Evolutionary conservation across 2,888 invertebrate genomes (phyloP).

Genomic region (Pteria penguin): DNA sequence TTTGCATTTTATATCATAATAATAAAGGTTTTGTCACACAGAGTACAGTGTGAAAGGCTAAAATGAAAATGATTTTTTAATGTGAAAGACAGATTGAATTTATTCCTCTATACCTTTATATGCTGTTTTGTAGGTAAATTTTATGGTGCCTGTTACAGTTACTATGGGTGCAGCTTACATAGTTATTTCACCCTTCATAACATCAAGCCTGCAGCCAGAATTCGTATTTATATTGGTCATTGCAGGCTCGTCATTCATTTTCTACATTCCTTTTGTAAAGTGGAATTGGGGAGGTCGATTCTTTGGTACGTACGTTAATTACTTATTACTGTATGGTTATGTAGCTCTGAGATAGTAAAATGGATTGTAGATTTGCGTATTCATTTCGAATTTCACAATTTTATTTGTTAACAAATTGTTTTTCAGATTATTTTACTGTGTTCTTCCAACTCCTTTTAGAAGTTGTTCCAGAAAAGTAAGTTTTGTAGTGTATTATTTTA

Average conservation of each 20-base stretch:
- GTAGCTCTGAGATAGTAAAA: no score
- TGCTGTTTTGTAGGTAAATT: slow-evolving; percentile 34
- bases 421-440: slow-evolving; percentile 24
- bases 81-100: no score
- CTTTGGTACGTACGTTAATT: slow-evolving; percentile 11
- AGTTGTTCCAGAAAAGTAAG: slow-evolving; percentile 34
- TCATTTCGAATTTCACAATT: no score
- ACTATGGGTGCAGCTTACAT: slow-evolving; percentile 20
- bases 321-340: no score
- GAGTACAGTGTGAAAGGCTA: no score
- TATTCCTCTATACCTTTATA: no score
- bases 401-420: no score
- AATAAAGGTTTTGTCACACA: no score
- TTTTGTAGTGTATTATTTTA: neutral
- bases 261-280: slow-evolving; percentile 48
- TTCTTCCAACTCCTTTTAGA: slow-evolving; percentile 26
- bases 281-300: slow-evolving; percentile 18
- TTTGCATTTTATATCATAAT: no score
- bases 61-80: no score
- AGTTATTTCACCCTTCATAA: slow-evolving; percentile 26
- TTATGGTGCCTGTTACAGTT: slow-evolving; percentile 32
- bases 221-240: slow-evolving; percentile 56
- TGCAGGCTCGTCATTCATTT: slow-evolving; percentile 45
- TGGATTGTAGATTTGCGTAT: no score
- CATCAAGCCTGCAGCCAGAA: slow-evolving; percentile 39